Evolutionary conservation across 2,797 vertebrate genomes (phyloP), one percentile per base, ranked within the genome.

Genomic region (Myotis findleyi): DNA sequence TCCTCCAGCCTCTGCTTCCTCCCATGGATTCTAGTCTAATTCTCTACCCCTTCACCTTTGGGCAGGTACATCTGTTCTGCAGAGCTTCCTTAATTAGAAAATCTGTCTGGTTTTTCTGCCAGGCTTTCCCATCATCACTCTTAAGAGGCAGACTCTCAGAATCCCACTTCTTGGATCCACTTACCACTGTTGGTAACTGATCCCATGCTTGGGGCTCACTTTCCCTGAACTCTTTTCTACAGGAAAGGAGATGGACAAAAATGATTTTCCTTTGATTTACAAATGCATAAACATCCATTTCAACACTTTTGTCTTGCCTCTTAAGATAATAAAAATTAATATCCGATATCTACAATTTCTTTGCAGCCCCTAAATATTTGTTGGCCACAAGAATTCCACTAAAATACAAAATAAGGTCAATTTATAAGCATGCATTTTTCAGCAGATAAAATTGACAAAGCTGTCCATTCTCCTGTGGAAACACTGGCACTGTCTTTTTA

Each of bases 371-470:
- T 68, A 36, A 41, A 62, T 69, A 49, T 12, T 51, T 77, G n/a
- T 73, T 55, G 71, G 27, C 75, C 21, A 30, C 10, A 51, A 93
- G 49, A 89, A 83, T 12, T 80, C 7, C 55, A 41, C 33, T 86
- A 55, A 81, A 71, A 27, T 91, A 9, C 7, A 76, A 27, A 62
- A 64, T 51, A 51, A 73, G 6, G 89, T 30, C 62, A 79, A 86
- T 20, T 53, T 86, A 47, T 51, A 64, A 86, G 73, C 33, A 89
- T 51, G 7, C 5, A 38, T 49, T 93, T 94, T 94, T 76, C 33
- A 75, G 25, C 55, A 76, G 20, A 80, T 64, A 92, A 92, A 94
- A 92, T 73, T 79, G 55, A 75, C 53, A 75, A 57, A 87, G 71
- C 25, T 30, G 18, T 84, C 83, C 59, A n/a, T 76, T 93, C 57